These are phyloP conservation scores for Ferdinandea cuprea DNA, from an alignment of 2,888 invertebrate genomes.

Conservation along the genomic window DNA sequence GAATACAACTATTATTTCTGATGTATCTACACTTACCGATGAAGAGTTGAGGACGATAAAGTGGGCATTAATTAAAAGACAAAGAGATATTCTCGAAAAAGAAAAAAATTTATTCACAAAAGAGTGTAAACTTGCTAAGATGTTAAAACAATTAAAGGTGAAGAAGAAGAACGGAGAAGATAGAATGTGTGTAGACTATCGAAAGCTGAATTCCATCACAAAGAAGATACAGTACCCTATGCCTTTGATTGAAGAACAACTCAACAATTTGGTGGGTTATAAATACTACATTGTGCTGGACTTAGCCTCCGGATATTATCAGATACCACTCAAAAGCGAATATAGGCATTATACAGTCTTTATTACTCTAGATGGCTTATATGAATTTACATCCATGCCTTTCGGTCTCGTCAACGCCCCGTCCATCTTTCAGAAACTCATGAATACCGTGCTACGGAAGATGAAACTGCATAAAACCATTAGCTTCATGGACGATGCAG, in stretches of 20 bases:
- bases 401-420: no score
- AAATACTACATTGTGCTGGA: constrained; percentile 25
- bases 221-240: constrained; percentile 16
- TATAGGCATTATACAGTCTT: constrained; percentile 13
- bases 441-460: constrained; percentile 1
- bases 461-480: constrained; percentile 1
- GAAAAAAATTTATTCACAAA: constrained; percentile 1
- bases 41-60: constrained; percentile 18
- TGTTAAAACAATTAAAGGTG: background rate
- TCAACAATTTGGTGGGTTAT: background rate
- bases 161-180: constrained; percentile 31
- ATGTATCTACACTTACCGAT: background rate
- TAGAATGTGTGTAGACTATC: constrained; percentile 12
- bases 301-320: constrained; percentile 25
- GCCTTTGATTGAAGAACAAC: constrained; percentile 31
- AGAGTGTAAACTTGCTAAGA: constrained; percentile 15
- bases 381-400: constrained; percentile 9
- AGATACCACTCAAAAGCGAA: constrained; percentile 23
- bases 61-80: constrained; percentile 11
- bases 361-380: constrained; percentile 2
- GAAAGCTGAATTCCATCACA: background rate
- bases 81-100: constrained; percentile 26
- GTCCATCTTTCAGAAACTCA: constrained; percentile 2
- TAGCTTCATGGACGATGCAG: constrained; percentile 22
- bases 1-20: background rate